Base-by-base conservation (phyloP, 2,113 vertebrate species). In the Thamnophis sirtalis region DNA sequence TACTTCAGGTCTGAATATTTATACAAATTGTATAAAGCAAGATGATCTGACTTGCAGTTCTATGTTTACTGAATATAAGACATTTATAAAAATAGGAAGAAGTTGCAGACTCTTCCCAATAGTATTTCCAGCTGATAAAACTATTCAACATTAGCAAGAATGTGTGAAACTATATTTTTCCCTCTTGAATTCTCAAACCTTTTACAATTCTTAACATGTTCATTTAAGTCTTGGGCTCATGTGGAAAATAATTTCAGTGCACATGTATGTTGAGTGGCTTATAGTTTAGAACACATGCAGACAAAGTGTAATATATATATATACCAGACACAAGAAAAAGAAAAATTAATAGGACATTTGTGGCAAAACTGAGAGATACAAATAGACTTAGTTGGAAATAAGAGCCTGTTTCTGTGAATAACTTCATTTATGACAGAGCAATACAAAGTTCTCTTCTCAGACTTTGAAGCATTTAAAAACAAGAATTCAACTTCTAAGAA, bases 121-220 rank as follows among this genome's bases (percentile, higher is more conserved):
- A 13, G 19, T 54, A 24, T 26, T 58, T 48, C 24, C 55, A n/a
- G 49, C 3, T 15, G 22, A 53, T 43, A 87, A 50, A 56, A 56
- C 85, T 55, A 28, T n/a, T 90, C n/a, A 55, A 89, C n/a, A 28
- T n/a, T 89, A 50, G n/a, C 33, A 84, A 80, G 89, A 90, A 90
- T 84, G 51, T 90, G 51, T 24, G 9, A 91, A 86, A 17, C 13
- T 11, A 2, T 21, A 15, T 48, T 10, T 56, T 43, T 1, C 48
- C 84, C 7, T 89, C 21, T 63, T 60, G 55, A 68, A 7, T 33
- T 50, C 15, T 3, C 4, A 43, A 48, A 48, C 1, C 17, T 48
- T 33, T 84, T 50, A 89, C 28, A 80, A 54, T 53, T 6, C 28
- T 89, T 33, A 22, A 60, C 55, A 28, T 38, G 26, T 15, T 28